These are phyloP conservation scores for Erythrolamprus reginae DNA, from an alignment of 2,113 vertebrate genomes.

Conservation along the genomic window DNA sequence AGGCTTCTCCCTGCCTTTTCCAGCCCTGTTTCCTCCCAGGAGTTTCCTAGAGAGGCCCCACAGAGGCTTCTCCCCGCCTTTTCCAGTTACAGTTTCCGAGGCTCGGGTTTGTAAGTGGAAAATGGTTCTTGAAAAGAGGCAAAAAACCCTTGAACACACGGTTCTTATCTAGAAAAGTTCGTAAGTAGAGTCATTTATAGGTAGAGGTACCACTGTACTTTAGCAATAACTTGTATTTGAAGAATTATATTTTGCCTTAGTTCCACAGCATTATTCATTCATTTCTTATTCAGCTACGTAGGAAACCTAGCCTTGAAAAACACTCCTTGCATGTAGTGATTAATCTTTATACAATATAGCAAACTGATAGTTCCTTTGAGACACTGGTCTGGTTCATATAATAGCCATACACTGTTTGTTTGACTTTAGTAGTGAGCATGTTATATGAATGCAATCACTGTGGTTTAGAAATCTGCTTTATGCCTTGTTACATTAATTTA, in stretches of 20 bases:
- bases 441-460: not conserved
- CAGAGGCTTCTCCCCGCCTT: no score
- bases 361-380: not conserved
- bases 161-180: no score
- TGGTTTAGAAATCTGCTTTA: not conserved
- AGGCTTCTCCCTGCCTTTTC: no score
- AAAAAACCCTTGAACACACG: no score
- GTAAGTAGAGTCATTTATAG: no score
- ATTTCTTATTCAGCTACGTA: not conserved
- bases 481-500: not conserved
- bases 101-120: no score
- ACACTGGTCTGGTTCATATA: not conserved
- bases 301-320: not conserved
- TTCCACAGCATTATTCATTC: not conserved
- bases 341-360: not conserved
- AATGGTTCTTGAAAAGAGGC: no score
- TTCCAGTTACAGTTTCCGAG: no score
- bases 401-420: not conserved
- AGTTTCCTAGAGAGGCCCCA: no score
- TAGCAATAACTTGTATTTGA: not conserved
- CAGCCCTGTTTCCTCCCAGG: no score
- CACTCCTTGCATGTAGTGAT: not conserved
- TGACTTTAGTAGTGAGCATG: not conserved
- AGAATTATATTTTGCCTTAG: not conserved
- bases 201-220: no score